Conservation (phyloP, 2,113 vertebrate genomes). For the Psilopsiagon aymara region DNA sequence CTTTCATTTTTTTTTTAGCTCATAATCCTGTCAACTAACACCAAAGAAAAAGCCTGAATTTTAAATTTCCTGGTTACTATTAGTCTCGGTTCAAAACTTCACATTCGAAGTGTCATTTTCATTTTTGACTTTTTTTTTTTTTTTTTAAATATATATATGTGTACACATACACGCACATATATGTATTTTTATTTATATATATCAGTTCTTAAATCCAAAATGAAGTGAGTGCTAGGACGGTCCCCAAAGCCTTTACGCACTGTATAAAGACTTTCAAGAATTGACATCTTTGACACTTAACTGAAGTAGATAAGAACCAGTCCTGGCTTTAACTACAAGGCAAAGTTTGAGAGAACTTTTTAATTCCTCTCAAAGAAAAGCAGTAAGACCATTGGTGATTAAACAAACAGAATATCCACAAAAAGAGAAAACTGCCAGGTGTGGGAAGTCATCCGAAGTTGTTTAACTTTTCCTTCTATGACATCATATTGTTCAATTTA, state of each 20-base stretch:
- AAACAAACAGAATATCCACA: slow-evolving; percentile 21
- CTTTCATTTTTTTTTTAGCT: neutral
- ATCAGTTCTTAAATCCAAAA: slow-evolving; percentile 24
- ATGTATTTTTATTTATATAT: neutral
- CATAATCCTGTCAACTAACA: neutral
- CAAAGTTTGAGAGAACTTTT: slow-evolving; percentile 21
- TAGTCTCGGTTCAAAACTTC: slow-evolving; percentile 8
- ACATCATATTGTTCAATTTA: neutral
- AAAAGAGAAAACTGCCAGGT: neutral
- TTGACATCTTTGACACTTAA: slow-evolving; percentile 51
- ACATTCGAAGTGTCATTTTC: slow-evolving; percentile 19
- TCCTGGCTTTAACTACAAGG: slow-evolving; percentile 53
- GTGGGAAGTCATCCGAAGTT: neutral
- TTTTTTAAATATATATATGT: neutral
- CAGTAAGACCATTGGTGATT: slow-evolving; percentile 2
- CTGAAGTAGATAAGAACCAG: slow-evolving; percentile 50
- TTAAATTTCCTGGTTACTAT: slow-evolving; percentile 33
- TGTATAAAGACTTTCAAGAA: slow-evolving; percentile 28
- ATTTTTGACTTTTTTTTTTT: neutral
- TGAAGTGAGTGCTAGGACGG: neutral
- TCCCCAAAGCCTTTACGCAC: neutral
- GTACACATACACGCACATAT: neutral
- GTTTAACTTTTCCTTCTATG: neutral
- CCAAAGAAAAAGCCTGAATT: neutral
- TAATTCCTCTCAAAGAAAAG: slow-evolving; percentile 9